Conservation (phyloP, 2,888 invertebrate genomes). For the Balanococcus diminutus region DNA sequence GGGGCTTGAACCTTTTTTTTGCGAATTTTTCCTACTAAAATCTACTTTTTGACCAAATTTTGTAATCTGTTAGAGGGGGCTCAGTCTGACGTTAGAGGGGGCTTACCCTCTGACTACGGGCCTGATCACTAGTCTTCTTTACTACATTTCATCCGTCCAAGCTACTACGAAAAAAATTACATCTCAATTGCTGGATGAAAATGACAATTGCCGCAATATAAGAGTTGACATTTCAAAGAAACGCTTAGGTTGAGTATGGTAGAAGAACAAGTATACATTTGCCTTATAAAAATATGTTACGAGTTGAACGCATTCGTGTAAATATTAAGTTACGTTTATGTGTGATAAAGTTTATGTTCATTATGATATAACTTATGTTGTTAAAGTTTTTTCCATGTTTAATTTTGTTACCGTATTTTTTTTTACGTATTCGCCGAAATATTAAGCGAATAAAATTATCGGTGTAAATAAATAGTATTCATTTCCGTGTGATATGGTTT, state of each 20-base stretch:
- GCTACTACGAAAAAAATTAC: not conserved
- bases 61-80: too few relatives aligned
- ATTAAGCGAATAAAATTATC: slow-evolving; percentile 41
- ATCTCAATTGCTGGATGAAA: not conserved
- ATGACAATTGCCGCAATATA: not conserved
- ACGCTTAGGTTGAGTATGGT: not conserved
- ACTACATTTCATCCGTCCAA: not conserved
- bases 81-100: too few relatives aligned
- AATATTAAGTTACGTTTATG: slow-evolving; percentile 41
- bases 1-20: too few relatives aligned
- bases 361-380: slow-evolving; percentile 45
- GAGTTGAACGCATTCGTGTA: slow-evolving; percentile 29
- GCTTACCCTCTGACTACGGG: too few relatives aligned
- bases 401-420: slow-evolving; percentile 46
- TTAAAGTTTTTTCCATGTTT: slow-evolving; percentile 42
- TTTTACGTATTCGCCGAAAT: slow-evolving; percentile 31
- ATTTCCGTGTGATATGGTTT: slow-evolving; percentile 32
- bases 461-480: slow-evolving; percentile 43
- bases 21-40: too few relatives aligned
- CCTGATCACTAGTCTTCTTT: not conserved
- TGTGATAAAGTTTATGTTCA: slow-evolving; percentile 49
- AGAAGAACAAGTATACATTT: not conserved
- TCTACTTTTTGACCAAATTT: too few relatives aligned
- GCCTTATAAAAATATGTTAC: not conserved
- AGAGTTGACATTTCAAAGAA: not conserved